Base-by-base conservation (phyloP, 2,888 invertebrate species). In the Steromphala cineraria region DNA sequence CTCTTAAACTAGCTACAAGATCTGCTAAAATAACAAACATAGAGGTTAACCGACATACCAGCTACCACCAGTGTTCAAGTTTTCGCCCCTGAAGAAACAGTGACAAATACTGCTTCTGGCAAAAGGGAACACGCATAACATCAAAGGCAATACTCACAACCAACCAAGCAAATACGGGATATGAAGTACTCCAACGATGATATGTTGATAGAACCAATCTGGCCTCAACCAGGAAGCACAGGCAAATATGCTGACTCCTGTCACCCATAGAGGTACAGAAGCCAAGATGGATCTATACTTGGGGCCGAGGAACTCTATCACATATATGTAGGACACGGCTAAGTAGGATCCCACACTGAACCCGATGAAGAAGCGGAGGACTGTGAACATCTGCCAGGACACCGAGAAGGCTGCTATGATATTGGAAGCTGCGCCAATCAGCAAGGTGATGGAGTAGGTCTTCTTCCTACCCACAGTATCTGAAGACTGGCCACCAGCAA, bases 311-410 rank as follows among this genome's bases (percentile, higher is more conserved):
- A 82, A 82, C 53, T 82, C 82, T 21, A 79, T 55, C 15, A 77
- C 76, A n/a, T 62, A 40, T 4, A 80, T 53, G 53, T 78, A 82
- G 3, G 46, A 52, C 1, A 67, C 46, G 5, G 82, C 81, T 10
- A 85, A 46, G 71, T 79, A 82, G 17, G 81, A 81, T 13, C 85
- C 85, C 17, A 85, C 77, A 53, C 85, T 79, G 55, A 78, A 75
- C 46, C 53, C 89, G 17, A 86, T 77, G 7, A 86, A 28, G 80
- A 87, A 87, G 10, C 87, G 53, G 0, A 87, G 55, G 1, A 79
- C 82, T 0, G 88, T 85, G 62, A 87, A 89, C 84, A 89, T 86
- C 78, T 85, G 81, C 88, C 88, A 88, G 78, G 79, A 80, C 5
- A 81, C 79, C 0, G 87, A 83, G 78, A 87, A 87, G 17, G 85